Evolutionary conservation across 2,888 invertebrate species (phyloP).

Genomic region (Anagyrus pseudococci): DNA sequence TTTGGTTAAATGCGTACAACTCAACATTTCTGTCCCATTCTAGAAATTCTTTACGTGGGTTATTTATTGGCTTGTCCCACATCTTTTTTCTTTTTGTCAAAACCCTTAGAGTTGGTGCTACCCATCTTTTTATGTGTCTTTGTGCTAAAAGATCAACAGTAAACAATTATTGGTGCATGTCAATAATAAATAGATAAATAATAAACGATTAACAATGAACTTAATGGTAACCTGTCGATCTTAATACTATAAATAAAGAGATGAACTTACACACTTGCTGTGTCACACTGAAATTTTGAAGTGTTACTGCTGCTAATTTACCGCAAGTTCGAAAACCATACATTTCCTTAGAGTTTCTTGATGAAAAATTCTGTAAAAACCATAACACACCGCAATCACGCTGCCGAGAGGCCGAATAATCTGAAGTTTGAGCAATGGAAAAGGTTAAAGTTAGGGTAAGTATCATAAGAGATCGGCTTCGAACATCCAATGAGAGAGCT

Average conservation of each 20-base stretch:
- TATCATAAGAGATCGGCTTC: too few relatives aligned
- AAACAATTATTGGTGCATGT: not conserved
- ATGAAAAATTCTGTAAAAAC: too few relatives aligned
- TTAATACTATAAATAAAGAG: not conserved
- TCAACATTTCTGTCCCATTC: slow-evolving; percentile 92
- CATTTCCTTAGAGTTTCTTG: too few relatives aligned
- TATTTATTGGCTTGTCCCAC: slow-evolving; percentile 47
- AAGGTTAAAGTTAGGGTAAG: too few relatives aligned
- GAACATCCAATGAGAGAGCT: too few relatives aligned
- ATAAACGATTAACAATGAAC: not conserved
- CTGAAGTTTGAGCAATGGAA: too few relatives aligned
- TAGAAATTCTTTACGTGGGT: slow-evolving; percentile 68
- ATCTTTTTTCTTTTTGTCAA: slow-evolving; percentile 67
- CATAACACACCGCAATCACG: too few relatives aligned
- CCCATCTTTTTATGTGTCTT: slow-evolving; percentile 68
- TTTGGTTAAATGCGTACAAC: slow-evolving; percentile 84
- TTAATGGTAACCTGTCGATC: not conserved
- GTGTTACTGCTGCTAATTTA: slow-evolving; percentile 4
- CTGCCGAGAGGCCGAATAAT: too few relatives aligned
- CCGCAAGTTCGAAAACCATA: slow-evolving; percentile 15
- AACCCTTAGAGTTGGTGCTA: slow-evolving; percentile 72
- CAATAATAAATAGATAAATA: not conserved
- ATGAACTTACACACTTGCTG: slow-evolving; percentile 26
- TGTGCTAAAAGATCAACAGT: slow-evolving; percentile 48
- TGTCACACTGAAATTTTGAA: slow-evolving; percentile 15